A percentile compares a stretch with the other conserved stretches of the same genome.
These are phyloP conservation scores for Mythimna impura DNA, from an alignment of 2,888 invertebrate species.

Conservation along the genomic window DNA sequence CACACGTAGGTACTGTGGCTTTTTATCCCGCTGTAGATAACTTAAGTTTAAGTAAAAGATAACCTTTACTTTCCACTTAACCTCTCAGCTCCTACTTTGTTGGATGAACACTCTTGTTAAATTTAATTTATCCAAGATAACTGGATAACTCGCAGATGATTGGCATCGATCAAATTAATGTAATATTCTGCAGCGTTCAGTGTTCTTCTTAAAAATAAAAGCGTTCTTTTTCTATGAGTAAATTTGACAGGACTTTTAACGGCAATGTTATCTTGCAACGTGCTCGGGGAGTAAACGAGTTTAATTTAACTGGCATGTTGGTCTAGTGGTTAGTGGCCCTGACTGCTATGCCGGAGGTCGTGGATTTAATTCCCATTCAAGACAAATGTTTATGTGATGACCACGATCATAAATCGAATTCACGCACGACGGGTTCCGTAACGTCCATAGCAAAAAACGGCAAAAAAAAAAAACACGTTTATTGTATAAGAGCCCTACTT, in stretches of 20 bases:
- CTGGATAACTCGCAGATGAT: constrained; percentile 29
- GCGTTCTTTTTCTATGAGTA: neutral
- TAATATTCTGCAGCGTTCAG: constrained; percentile 31
- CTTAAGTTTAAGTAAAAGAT: constrained; percentile 8
- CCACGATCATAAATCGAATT: too few relatives aligned
- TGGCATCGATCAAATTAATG: constrained; percentile 33
- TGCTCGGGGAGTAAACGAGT: neutral
- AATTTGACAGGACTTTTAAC: constrained; percentile 18
- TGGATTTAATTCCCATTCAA: too few relatives aligned
- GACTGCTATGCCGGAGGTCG: too few relatives aligned
- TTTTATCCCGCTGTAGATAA: neutral
- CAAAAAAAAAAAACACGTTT: too few relatives aligned
- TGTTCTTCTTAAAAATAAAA: constrained; percentile 3
- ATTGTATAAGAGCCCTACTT: too few relatives aligned
- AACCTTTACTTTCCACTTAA: constrained; percentile 12
- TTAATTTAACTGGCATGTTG: too few relatives aligned
- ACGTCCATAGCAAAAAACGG: too few relatives aligned
- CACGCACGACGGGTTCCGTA: too few relatives aligned
- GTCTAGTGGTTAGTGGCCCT: neutral
- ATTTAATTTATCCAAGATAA: constrained; percentile 35
- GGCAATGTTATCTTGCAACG: constrained; percentile 10
- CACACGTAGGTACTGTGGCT: neutral
- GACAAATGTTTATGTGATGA: too few relatives aligned
- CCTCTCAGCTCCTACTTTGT: neutral
- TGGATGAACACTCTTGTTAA: constrained; percentile 12